Base-by-base conservation (phyloP, 2,888 invertebrate genomes). In the Cataglyphis cursor region DNA sequence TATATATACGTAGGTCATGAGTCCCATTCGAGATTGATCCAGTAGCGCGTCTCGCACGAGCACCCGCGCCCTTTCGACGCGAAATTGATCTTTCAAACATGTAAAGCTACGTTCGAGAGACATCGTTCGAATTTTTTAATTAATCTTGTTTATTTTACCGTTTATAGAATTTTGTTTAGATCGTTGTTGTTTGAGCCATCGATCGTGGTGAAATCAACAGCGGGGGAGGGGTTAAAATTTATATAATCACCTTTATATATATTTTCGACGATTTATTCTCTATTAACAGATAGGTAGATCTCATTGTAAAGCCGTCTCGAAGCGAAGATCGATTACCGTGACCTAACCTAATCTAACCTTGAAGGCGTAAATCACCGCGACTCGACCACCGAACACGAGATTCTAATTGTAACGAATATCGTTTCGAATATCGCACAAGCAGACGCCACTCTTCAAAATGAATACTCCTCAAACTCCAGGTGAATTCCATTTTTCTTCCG, bases 381-480 rank as follows among this genome's bases (percentile, higher is more conserved):
- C 24, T n/a, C 68, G 54, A 31, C 21, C 41, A 41, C 44, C 35
- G 44, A 18, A 73, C 73, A 41, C 57, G 57, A 76, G 21, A 12
- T 38, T 68, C n/a, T 28, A 38, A 41, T 12, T 38, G 21, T 65
- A 9, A 70, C 70, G 59, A 28, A 41, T 41, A 61, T 28, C 51
- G 10, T 18, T 31, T 31, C 10, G 18, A 59, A 12, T 41, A 59
- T 15, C 31, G 57, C 9, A 10, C 38, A 59, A 51, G 31, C 59
- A n/a, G 8, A 68, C 38, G 10, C 12, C 12, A 35, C 6, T 59
- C 41, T 3, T 6, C 59, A 87, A 82, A 75, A 93, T 93, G 93
- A 91, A 90, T 82, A 91, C 91, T 86, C 90, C 92, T 35, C 90
- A 89, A 81, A 90, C 90, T 73, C 89, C 92, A 78, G 91, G 93